A percentile compares a stretch with the other conserved stretches of the same genome.
Evolutionary conservation across 2,797 vertebrate species (phyloP).

Genomic region (Lepilemur ruficaudatus): DNA sequence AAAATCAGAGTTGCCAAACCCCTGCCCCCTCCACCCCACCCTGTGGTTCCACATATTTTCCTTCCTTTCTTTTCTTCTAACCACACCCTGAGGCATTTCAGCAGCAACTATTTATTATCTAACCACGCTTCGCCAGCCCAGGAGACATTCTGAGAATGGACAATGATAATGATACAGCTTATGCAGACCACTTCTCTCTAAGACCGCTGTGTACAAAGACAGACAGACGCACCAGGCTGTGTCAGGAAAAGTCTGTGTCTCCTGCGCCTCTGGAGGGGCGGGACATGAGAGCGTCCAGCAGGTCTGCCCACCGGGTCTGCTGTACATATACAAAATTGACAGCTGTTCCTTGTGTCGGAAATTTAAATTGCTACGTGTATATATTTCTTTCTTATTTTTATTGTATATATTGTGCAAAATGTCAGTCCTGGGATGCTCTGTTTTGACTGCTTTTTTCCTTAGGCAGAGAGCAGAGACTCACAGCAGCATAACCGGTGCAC

Average conservation of each 20-base stretch:
- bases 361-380: neutral
- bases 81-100: neutral
- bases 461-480: neutral
- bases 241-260: neutral
- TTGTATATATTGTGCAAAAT: neutral
- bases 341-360: neutral
- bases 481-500: rapidly evolving
- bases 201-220: neutral
- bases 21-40: neutral
- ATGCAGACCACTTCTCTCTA: neutral
- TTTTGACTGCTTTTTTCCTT: neutral
- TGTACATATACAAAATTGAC: neutral
- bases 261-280: neutral
- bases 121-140: neutral
- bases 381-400: neutral
- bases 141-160: neutral
- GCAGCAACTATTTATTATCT: neutral
- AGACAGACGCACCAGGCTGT: neutral
- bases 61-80: neutral
- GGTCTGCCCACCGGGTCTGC: neutral
- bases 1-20: neutral
- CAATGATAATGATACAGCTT: neutral
- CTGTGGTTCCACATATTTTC: neutral
- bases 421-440: neutral
- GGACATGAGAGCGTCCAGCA: neutral